Base-by-base conservation (phyloP, 2,888 invertebrate species). In the Steinernema scapterisci region DNA sequence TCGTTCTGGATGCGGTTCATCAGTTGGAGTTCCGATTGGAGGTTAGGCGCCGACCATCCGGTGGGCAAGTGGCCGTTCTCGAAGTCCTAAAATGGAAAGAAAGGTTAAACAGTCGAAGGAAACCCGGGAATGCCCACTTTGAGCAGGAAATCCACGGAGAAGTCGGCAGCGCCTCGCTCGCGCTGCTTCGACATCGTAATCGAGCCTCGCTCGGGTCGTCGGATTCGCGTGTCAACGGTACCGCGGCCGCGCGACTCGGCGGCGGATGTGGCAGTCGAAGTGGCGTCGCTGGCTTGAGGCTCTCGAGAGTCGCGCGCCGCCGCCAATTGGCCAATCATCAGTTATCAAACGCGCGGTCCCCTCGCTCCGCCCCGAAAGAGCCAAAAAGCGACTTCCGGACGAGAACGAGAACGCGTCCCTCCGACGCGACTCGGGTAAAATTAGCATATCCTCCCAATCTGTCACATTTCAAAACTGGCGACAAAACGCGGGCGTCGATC, bases 1-100 rank as follows among this genome's bases (percentile, higher is more conserved):
- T 63, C 63, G 63, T 63, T 63, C 31, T 63, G 63, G 63, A 63
- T 63, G 63, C 63, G 63, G 31, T 31, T 63, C 63, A 63, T 63
- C 27, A 63, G 31, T 31, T 63, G 63, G 16, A 63, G 63, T 31
- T 63, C 63, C 16, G 63, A 31, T 25, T 63, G 63, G 16, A 63
- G 63, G 63, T 63, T 63, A 13, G 63, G 63, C 63, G 63, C 31
- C 16, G 63, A 63, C 63, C 63, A 63, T 16, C 31, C 31, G 63
- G 63, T 16, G 16, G 63, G 63, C 63, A 63, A 27, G 31, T 31
- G 63, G 19, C 63, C 63, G 63, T 63, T 63, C 11, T 63, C 63
- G 63, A 63, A 63, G 63, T 63, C 63, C 63, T 63, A 31, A 63
- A 63, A 21, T 11, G 9, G 63, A 13, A 31, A 11, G 2, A 31